Evolutionary conservation across 2,797 vertebrate species (phyloP).

Genomic region (Taenioides sp.): DNA sequence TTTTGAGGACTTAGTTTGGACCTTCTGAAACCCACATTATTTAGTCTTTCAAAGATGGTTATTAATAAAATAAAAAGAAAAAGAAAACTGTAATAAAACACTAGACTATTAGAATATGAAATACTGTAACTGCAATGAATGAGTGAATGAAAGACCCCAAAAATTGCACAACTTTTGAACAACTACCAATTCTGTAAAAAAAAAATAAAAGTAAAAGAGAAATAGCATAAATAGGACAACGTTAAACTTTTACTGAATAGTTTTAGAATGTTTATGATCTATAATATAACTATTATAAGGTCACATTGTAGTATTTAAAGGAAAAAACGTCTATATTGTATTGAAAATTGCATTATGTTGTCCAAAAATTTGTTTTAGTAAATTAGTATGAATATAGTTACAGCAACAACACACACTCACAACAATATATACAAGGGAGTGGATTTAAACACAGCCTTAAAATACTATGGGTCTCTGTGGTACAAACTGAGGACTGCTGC

Average conservation of each 20-base stretch:
- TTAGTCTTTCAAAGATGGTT: background rate
- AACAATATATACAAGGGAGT: background rate
- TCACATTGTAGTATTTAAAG: background rate
- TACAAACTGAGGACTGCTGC: conserved; percentile 37
- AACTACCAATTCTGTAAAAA: background rate
- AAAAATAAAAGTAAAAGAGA: too few relatives aligned
- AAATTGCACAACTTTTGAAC: background rate
- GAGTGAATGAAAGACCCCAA: too few relatives aligned
- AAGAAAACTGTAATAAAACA: background rate
- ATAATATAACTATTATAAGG: background rate
- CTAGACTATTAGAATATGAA: background rate
- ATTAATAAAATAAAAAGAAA: background rate
- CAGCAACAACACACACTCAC: background rate
- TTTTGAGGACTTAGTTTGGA: too few relatives aligned
- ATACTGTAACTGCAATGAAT: background rate
- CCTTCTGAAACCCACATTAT: background rate
- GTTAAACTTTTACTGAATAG: background rate
- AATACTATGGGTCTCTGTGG: conserved; percentile 35
- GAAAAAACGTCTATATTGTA: background rate
- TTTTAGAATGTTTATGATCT: background rate
- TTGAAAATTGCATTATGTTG: background rate
- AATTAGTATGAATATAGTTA: background rate
- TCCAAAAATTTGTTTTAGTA: background rate
- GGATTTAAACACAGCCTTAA: conserved; percentile 3
- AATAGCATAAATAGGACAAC: background rate